These are phyloP conservation scores for Diarsia brunnea DNA, from an alignment of 2,888 invertebrate genomes.

Conservation along the genomic window DNA sequence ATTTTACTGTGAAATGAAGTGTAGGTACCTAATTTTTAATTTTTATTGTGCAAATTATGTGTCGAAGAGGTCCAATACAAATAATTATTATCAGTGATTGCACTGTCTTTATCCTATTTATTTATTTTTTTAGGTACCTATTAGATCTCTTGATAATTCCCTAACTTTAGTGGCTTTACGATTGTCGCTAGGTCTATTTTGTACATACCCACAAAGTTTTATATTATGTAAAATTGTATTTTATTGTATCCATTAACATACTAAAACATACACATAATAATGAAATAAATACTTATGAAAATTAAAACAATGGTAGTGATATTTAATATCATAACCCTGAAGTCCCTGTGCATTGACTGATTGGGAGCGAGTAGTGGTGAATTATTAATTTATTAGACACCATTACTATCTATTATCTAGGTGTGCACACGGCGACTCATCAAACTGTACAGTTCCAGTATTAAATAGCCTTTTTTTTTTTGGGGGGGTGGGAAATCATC, in stretches of 20 bases:
- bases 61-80: conserved; percentile 3
- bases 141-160: not conserved
- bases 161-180: conserved; percentile 11
- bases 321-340: conserved; percentile 5
- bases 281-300: conserved; percentile 53
- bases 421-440: too few relatives aligned
- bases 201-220: conserved; percentile 5
- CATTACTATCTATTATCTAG: too few relatives aligned
- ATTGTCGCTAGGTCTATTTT: conserved; percentile 13
- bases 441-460: too few relatives aligned
- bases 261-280: conserved; percentile 18
- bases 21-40: too few relatives aligned
- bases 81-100: not conserved
- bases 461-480: too few relatives aligned
- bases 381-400: not conserved
- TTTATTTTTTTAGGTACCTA: not conserved
- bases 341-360: too few relatives aligned
- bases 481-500: too few relatives aligned
- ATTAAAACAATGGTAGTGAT: conserved; percentile 3
- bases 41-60: not conserved
- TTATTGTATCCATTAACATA: conserved; percentile 27
- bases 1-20: not conserved
- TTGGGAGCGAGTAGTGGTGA: not conserved
- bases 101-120: not conserved
- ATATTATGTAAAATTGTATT: conserved; percentile 6